Percentiles rank a stretch among this genome's conserved stretches.
Conservation (phyloP, 92 coral and sea anemone species). For the Zoanthus sansibaricus region DNA sequence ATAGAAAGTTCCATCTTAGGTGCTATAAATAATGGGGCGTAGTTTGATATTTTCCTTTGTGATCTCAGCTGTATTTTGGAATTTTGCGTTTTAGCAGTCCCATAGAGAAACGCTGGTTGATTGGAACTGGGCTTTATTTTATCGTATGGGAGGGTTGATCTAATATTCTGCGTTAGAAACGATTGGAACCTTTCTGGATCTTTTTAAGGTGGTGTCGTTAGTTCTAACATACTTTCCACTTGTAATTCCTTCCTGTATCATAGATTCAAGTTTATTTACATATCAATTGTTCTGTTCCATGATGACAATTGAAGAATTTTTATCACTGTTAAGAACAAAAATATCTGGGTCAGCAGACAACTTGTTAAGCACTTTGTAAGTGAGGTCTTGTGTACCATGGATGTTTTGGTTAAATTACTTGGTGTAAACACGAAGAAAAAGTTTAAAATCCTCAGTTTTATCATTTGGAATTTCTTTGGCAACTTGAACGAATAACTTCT, state of each 20-base stretch:
- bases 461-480: slow-evolving; percentile 7
- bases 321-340: slow-evolving; percentile 29
- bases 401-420: slow-evolving; percentile 34
- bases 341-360: slow-evolving; percentile 36
- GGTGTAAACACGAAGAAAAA: slow-evolving; percentile 44
- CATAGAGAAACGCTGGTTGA: slow-evolving; percentile 6
- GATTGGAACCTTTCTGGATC: slow-evolving; percentile 2
- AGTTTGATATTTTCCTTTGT: slow-evolving; percentile 9
- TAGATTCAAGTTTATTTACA: neutral
- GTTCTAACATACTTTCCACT: neutral
- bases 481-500: slow-evolving; percentile 29
- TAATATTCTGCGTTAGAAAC: neutral
- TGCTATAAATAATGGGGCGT: neutral
- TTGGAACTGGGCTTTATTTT: neutral
- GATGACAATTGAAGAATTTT: slow-evolving; percentile 57
- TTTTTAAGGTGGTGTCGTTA: neutral
- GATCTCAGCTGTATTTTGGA: neutral
- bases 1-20: slow-evolving; percentile 15
- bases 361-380: slow-evolving; percentile 42
- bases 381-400: slow-evolving; percentile 9
- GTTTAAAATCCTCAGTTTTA: slow-evolving; percentile 41
- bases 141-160: neutral
- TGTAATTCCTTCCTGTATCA: slow-evolving; percentile 10
- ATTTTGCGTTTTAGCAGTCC: slow-evolving; percentile 8
- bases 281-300: neutral